These are phyloP conservation scores for Charaxes varanes DNA, from an alignment of 1,140 invertebrate species.

Conservation along the genomic window DNA sequence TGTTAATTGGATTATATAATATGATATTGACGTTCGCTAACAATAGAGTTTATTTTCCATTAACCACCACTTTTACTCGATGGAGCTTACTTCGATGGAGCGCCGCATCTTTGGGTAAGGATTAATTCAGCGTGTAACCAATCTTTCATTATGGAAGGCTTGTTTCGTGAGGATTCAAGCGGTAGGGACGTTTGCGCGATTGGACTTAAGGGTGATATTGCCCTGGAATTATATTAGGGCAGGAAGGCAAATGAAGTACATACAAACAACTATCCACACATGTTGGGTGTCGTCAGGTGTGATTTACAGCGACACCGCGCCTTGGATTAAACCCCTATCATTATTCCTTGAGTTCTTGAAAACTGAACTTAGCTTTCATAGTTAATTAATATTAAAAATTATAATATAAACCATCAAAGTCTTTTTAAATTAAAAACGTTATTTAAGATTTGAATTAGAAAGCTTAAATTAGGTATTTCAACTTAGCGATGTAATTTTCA, in stretches of 20 bases:
- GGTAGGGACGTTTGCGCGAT: constrained; percentile 3
- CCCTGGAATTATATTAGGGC: not conserved
- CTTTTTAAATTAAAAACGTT: too few relatives aligned
- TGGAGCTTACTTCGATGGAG: constrained; percentile 9
- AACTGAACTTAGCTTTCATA: too few relatives aligned
- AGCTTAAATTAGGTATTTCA: too few relatives aligned
- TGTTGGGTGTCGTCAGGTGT: constrained; percentile 33
- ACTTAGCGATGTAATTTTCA: too few relatives aligned
- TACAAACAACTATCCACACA: constrained; percentile 23
- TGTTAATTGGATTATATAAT: constrained; percentile 3
- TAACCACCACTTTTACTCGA: not conserved
- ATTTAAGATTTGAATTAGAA: too few relatives aligned
- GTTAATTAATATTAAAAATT: too few relatives aligned
- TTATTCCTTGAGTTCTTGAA: too few relatives aligned
- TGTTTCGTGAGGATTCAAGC: constrained; percentile 6
- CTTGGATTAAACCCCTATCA: constrained; percentile 30
- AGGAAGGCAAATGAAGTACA: constrained; percentile 14
- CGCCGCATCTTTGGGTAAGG: constrained; percentile 20
- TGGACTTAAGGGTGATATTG: constrained; percentile 17
- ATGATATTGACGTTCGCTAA: constrained; percentile 2
- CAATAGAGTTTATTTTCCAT: constrained; percentile 14
- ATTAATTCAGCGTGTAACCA: constrained; percentile 31
- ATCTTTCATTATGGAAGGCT: constrained; percentile 26
- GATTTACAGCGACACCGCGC: constrained; percentile 34
- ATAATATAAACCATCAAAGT: too few relatives aligned